Conservation (phyloP, 1,140 invertebrate genomes). For the Ceratina australensis region DNA sequence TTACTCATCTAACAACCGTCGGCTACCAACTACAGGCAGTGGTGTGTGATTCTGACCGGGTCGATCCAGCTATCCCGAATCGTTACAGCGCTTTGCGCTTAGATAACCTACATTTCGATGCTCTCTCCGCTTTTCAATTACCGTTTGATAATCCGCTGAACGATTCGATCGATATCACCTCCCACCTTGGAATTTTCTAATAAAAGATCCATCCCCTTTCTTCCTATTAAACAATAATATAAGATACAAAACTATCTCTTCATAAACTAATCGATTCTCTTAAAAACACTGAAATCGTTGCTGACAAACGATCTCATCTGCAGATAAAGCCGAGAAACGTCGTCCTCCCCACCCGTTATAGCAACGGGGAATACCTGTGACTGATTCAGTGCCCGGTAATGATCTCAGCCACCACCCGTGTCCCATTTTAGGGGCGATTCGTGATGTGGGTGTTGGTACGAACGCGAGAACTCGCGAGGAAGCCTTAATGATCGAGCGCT, state of each 20-base stretch:
- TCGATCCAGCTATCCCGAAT: slow-evolving; percentile 27
- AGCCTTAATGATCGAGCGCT: slow-evolving; percentile 71
- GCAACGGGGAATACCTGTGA: not conserved
- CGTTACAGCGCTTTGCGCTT: slow-evolving; percentile 15
- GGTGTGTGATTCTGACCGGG: slow-evolving; percentile 30
- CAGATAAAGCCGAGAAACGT: too few species aligned
- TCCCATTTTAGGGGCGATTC: slow-evolving; percentile 1
- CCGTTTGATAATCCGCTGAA: slow-evolving; percentile 8
- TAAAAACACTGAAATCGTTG: too few species aligned
- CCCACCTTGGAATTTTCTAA: not conserved
- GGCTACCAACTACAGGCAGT: slow-evolving; percentile 29
- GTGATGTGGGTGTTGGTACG: slow-evolving; percentile 52
- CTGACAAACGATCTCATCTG: too few species aligned
- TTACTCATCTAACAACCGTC: slow-evolving; percentile 71
- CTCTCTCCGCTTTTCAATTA: slow-evolving; percentile 36
- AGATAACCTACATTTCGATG: slow-evolving; percentile 41
- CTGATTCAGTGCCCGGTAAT: not conserved
- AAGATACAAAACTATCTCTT: too few species aligned
- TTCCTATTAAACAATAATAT: too few species aligned
- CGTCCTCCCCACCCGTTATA: too few species aligned
- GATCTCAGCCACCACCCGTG: not conserved
- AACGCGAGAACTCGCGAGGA: slow-evolving; percentile 70
- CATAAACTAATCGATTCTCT: too few species aligned
- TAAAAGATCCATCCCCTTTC: not conserved
- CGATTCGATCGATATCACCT: slow-evolving; percentile 23